A percentile compares a stretch with the other conserved stretches of the same genome.
phyloP scores from a whole-genome alignment of 2,888 invertebrate species.

The Escarpia spicata region DNA sequence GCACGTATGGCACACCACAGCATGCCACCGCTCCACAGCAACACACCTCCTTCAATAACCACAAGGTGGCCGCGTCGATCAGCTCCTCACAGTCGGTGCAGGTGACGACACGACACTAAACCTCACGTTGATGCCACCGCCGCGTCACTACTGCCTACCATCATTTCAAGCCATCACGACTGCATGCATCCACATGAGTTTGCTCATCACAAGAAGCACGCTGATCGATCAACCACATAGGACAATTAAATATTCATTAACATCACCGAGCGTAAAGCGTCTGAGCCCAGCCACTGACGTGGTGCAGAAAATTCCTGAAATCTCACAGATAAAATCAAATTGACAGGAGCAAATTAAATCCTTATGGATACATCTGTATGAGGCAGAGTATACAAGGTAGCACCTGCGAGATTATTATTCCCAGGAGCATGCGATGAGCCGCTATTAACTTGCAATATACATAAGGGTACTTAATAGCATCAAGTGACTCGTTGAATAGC shows the following conservation, averaged over 20 bases:
- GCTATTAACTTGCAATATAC: neutral
- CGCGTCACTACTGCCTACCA: neutral
- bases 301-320: neutral
- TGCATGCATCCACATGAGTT: neutral
- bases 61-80: neutral
- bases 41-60: neutral
- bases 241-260: constrained; percentile 12
- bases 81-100: neutral
- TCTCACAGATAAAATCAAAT: neutral
- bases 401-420: neutral
- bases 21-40: neutral
- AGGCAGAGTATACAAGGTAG: neutral
- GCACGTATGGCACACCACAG: neutral
- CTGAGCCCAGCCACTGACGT: neutral
- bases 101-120: neutral
- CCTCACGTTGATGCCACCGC: neutral
- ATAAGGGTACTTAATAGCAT: neutral
- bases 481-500: neutral
- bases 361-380: neutral
- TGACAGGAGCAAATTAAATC: neutral
- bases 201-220: neutral
- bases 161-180: neutral
- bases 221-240: neutral
- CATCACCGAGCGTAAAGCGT: neutral
- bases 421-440: neutral